Evolutionary conservation across 2,888 invertebrate species (phyloP).

Genomic region (Hipparchia semele): DNA sequence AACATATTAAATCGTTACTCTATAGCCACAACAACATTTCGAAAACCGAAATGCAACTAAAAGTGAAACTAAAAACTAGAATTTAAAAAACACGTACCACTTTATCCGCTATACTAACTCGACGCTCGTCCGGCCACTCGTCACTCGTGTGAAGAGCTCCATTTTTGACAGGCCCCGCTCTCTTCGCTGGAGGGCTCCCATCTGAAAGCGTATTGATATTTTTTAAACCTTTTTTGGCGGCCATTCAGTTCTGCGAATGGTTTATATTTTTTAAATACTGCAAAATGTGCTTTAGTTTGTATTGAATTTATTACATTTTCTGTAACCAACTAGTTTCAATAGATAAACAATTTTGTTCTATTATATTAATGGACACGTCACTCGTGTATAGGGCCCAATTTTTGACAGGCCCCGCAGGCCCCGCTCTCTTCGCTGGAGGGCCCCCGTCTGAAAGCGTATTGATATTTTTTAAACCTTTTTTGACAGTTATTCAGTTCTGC

Average conservation of each 20-base stretch:
- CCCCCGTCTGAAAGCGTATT: constrained; percentile 58
- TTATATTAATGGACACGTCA: constrained; percentile 52
- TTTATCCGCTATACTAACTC: constrained; percentile 50
- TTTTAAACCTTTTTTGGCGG: constrained; percentile 18
- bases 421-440: constrained; percentile 57
- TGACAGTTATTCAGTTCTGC: constrained; percentile 15
- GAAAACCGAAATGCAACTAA: background rate
- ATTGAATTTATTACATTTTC: constrained; percentile 5
- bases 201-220: constrained; percentile 51
- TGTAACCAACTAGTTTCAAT: background rate
- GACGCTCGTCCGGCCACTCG: constrained; percentile 60
- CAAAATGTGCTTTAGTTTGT: constrained; percentile 15
- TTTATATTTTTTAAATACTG: constrained; percentile 19
- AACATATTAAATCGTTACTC: background rate
- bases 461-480: constrained; percentile 26
- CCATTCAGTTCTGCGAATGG: constrained; percentile 14
- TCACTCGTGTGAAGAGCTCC: constrained; percentile 57
- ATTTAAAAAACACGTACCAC: constrained; percentile 26
- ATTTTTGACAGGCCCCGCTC: constrained; percentile 64
- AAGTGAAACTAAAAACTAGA: constrained; percentile 6
- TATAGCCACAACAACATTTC: background rate
- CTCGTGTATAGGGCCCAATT: constrained; percentile 59
- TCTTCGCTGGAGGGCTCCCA: constrained; percentile 58
- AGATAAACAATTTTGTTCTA: background rate
- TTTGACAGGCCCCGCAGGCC: constrained; percentile 51